Base-by-base conservation (phyloP, 2,113 vertebrate species). In the Lepus timidus region DNA sequence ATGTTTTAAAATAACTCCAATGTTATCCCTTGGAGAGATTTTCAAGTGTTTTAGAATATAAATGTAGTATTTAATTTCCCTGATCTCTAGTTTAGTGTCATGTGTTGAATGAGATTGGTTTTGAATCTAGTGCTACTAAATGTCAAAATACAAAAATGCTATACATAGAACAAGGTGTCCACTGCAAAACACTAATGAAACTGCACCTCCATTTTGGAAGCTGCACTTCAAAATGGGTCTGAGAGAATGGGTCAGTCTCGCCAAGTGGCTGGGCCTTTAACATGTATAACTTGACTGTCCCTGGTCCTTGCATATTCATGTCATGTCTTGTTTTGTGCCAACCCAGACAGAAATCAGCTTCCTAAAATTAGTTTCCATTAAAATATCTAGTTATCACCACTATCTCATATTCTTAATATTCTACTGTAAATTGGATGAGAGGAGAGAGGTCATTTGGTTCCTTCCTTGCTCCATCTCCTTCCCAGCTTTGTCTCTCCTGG, bases 131-230 rank as follows among this genome's bases (percentile, higher is more conserved):
- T 51, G 39, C 22, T 85, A 61, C 51, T 44, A 78, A 78, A 74
- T 58, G 84, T 22, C 64, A 96, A 84, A 79, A 84, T 27, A 74
- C 10, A 93, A 93, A 68, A 55, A 67, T 25, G 10, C 3, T 84
- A 76, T 91, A 91, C 68, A 55, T 16, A 71, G 17, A 93, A 81
- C 36, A 61, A 61, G 17, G 27, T n/a, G 14, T 79, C 36, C 36
- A 70, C 67, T 44, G 7, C 4, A 5, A 16, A 49, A 22, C 2
- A 67, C 61, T 75, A 81, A 85, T 22, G 9, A 84, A 95, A 70
- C 9, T 67, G 8, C 44, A 84, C 20, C 44, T 85, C 49, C n/a
- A 49, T 67, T 92, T 74, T 95, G 13, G 13, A 95, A 79, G 33
- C 39, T 79, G 11, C 19, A 22, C 25, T 64, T 12, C 65, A 31